Conservation (phyloP, 2,888 invertebrate genomes). For the Coleophora deauratella region DNA sequence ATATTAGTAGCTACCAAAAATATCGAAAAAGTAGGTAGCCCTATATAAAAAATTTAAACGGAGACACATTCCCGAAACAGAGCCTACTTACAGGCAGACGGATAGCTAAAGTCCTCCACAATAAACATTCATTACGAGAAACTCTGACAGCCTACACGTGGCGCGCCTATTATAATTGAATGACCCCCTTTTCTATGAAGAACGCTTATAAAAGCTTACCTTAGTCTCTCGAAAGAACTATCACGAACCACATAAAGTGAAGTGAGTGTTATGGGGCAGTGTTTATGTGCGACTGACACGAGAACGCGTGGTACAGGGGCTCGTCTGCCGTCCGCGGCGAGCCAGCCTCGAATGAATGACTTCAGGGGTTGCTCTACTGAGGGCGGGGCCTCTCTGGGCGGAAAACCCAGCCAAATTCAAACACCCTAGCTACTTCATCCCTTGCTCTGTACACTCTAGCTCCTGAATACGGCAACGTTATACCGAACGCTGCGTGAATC, state of each 20-base stretch:
- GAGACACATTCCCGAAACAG: too few relatives aligned
- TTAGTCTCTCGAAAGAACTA: too few relatives aligned
- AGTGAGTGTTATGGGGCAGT: slow-evolving; percentile 19
- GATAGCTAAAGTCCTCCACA: too few relatives aligned
- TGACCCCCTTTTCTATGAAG: too few relatives aligned
- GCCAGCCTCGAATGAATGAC: slow-evolving; percentile 55
- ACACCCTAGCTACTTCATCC: slow-evolving; percentile 15
- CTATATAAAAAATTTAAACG: too few relatives aligned
- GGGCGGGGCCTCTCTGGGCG: slow-evolving; percentile 51
- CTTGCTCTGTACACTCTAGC: slow-evolving; percentile 12
- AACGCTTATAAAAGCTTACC: too few relatives aligned
- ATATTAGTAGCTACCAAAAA: too few relatives aligned
- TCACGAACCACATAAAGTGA: slow-evolving; percentile 4
- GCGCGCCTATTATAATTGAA: too few relatives aligned
- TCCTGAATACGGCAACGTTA: slow-evolving; percentile 28
- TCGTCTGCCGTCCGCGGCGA: slow-evolving; percentile 32
- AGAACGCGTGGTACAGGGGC: slow-evolving; percentile 21
- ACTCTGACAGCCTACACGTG: too few relatives aligned
- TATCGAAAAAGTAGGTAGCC: too few relatives aligned
- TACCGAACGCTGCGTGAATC: slow-evolving; percentile 44
- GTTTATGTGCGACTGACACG: slow-evolving; percentile 48
- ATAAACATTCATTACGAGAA: too few relatives aligned
- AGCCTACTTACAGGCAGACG: too few relatives aligned
- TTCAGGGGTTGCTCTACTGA: slow-evolving; percentile 42
- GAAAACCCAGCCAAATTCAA: slow-evolving; percentile 28